Evolutionary conservation across 1,140 invertebrate species (phyloP).

Genomic region (Papilio xuthus): DNA sequence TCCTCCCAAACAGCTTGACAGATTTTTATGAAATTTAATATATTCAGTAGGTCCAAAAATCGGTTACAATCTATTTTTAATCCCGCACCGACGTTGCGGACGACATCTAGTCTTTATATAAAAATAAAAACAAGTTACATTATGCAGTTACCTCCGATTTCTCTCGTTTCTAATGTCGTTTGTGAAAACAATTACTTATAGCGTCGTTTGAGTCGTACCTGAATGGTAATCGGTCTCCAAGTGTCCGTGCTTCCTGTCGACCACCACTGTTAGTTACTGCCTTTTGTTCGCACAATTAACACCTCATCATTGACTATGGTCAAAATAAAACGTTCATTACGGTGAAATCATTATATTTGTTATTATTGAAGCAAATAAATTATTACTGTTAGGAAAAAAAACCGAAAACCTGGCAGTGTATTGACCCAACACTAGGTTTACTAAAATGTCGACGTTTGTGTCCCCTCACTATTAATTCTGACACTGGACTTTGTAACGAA

Average conservation of each 20-base stretch:
- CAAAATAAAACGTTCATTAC: not conserved
- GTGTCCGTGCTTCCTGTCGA: conserved; percentile 65
- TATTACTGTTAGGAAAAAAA: too few species aligned
- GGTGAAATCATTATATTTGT: not conserved
- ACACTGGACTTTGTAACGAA: too few species aligned
- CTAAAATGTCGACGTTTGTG: too few species aligned
- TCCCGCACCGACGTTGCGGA: not conserved
- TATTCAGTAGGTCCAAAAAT: too few species aligned
- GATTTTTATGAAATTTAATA: too few species aligned
- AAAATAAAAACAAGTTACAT: not conserved
- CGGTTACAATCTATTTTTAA: too few species aligned
- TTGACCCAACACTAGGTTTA: too few species aligned
- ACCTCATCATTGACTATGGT: conserved; percentile 44
- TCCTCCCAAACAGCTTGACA: too few species aligned
- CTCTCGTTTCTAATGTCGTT: conserved; percentile 46
- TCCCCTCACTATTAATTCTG: too few species aligned
- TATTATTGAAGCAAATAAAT: too few species aligned
- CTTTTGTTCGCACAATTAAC: conserved; percentile 56
- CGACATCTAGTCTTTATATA: not conserved
- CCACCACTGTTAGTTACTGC: conserved; percentile 37
- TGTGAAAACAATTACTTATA: conserved; percentile 65
- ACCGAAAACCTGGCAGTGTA: too few species aligned
- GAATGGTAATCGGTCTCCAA: conserved; percentile 56
- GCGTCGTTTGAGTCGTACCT: conserved; percentile 46
- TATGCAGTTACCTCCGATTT: not conserved